These are phyloP conservation scores for Drosophila colorata DNA, from an alignment of 2,888 invertebrate species.

Conservation along the genomic window DNA sequence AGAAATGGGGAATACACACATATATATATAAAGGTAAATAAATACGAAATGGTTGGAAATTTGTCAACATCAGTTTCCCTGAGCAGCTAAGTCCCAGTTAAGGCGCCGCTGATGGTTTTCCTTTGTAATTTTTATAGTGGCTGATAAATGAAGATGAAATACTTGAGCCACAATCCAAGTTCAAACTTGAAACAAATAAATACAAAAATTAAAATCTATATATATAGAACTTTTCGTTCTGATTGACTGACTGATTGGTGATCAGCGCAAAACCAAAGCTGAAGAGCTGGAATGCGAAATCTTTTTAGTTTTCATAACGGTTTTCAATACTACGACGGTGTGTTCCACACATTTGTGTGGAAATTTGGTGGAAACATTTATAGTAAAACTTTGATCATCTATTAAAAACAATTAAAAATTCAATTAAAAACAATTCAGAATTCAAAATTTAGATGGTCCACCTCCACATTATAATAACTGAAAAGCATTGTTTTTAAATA, in stretches of 20 bases:
- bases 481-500: too few species aligned
- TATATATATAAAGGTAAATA: slow-evolving; percentile 17
- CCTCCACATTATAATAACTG: too few species aligned
- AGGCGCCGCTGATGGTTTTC: slow-evolving; percentile 59
- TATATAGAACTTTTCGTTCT: not conserved
- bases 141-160: slow-evolving; percentile 68
- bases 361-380: too few species aligned
- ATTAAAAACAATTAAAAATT: too few species aligned
- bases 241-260: slow-evolving; percentile 5
- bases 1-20: not conserved
- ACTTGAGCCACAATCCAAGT: slow-evolving; percentile 11
- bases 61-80: slow-evolving; percentile 69
- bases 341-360: too few species aligned
- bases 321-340: too few species aligned
- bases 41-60: slow-evolving; percentile 45
- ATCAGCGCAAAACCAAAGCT: not conserved
- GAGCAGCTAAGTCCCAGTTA: slow-evolving; percentile 61
- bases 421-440: too few species aligned
- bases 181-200: slow-evolving; percentile 19
- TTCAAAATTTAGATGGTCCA: too few species aligned
- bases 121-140: not conserved
- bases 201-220: slow-evolving; percentile 18
- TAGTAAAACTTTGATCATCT: too few species aligned
- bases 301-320: too few species aligned
- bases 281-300: too few species aligned